Evolutionary conservation across 2,113 vertebrate species (phyloP), one percentile per base, ranked within the genome.

Genomic region (Megaleporinus macrocephalus): DNA sequence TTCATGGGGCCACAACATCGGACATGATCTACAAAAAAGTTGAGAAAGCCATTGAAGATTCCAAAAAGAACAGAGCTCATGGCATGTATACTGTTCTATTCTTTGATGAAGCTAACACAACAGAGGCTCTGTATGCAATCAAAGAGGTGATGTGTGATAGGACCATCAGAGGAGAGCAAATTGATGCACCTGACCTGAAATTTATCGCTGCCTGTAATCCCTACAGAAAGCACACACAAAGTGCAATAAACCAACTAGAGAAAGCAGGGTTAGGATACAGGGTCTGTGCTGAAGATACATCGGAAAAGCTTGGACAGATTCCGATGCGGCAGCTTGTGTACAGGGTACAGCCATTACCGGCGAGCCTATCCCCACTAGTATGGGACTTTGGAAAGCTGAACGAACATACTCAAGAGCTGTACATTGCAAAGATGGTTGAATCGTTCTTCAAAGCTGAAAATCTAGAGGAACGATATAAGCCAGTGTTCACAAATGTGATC

Each of bases 371-470:
- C 41, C 94, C 95, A 0, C 80, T 96, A 26, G 94, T 96, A 18
- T 96, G 95, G 95, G 95, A 96, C 82, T 96, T 96, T 0, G 95
- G 95, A 26, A 95, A 95, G 55, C 86, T 96, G 81, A 92, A 92
- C 33, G 53, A 88, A 30, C 0, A 78, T 0, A 83, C 93, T 0
- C 95, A 96, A 16, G 92, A 85, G 29, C 85, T 90, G 29, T 91
- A 94, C 15, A 94, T 96, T 44, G 90, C 90, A 30, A 94, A 96
- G 87, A 95, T 96, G 0, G 93, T 96, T 0, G 93, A 93, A 79
- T 86, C 92, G 0, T 90, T 92, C 5, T 82, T 85, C 0, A 18
- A 68, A 53, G 73, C 78, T 41, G 1, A 90, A 36, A 3, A 0
- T 0, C 10, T 93, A 24, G 5, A 4, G 0, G 0, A 0, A 1